A percentile compares a stretch with the other conserved stretches of the same genome.
Evolutionary conservation across 2,888 invertebrate genomes (phyloP).

Genomic region (Copidosoma aretas): DNA sequence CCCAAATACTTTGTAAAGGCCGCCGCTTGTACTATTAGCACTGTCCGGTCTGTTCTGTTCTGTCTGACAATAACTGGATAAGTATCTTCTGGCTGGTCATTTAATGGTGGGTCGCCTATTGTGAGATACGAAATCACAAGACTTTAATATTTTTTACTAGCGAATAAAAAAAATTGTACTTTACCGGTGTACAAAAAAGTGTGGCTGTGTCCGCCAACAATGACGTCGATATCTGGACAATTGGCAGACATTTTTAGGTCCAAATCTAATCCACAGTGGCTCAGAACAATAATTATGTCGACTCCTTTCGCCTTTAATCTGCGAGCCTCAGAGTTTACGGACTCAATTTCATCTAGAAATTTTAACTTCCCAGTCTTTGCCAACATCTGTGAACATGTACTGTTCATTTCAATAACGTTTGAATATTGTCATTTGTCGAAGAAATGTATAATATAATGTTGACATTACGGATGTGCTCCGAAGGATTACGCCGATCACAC

Average conservation of each 20-base stretch:
- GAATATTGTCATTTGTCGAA: no score
- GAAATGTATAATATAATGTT: no score
- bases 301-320: conserved; percentile 69
- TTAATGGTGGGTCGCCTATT: conserved; percentile 50
- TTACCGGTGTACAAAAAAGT: conserved; percentile 73
- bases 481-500: conserved; percentile 79
- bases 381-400: conserved; percentile 22
- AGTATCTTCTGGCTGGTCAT: conserved; percentile 64
- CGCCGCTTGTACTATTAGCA: conserved; percentile 77
- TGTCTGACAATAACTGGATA: conserved; percentile 77
- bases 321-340: conserved; percentile 73
- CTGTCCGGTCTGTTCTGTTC: conserved; percentile 65
- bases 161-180: background rate
- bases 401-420: background rate
- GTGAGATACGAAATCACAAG: background rate
- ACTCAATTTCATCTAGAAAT: conserved; percentile 73
- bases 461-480: conserved; percentile 72
- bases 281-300: conserved; percentile 80
- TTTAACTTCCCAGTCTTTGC: conserved; percentile 68
- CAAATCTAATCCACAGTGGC: conserved; percentile 78
- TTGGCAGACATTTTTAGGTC: conserved; percentile 72
- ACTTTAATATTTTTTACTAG: background rate
- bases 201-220: conserved; percentile 85
- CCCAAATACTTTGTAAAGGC: conserved; percentile 78
- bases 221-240: conserved; percentile 76